These are phyloP conservation scores for Dolichotis patagonum DNA, from an alignment of 2,113 vertebrate species.

Conservation along the genomic window DNA sequence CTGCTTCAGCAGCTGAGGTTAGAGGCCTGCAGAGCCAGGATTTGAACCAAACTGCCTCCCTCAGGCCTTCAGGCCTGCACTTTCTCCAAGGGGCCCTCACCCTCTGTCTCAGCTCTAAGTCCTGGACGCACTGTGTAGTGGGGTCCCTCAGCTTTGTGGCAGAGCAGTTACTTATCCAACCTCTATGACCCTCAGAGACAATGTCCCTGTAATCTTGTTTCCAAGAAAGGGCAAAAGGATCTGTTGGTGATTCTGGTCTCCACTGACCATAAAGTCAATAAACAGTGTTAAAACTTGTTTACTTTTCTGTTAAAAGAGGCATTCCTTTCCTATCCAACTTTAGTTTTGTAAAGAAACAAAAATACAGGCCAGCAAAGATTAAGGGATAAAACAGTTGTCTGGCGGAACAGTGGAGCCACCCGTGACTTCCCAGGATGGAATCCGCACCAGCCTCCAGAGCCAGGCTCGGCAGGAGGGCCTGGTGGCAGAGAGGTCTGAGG, in stretches of 20 bases:
- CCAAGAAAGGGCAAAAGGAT: slow-evolving; percentile 21
- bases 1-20: background rate
- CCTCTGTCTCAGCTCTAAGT: background rate
- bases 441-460: background rate
- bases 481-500: background rate
- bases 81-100: background rate
- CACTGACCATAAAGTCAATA: slow-evolving; percentile 25
- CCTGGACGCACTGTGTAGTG: background rate
- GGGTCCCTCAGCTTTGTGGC: background rate
- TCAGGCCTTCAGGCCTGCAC: background rate
- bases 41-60: background rate
- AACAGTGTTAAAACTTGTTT: slow-evolving; percentile 42
- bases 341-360: slow-evolving; percentile 55
- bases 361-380: background rate
- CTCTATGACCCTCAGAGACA: background rate
- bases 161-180: background rate
- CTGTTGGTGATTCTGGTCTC: background rate
- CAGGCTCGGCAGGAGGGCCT: background rate
- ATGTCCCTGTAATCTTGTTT: slow-evolving; percentile 32
- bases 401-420: background rate
- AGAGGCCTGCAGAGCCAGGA: background rate
- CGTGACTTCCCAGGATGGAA: slow-evolving; percentile 18
- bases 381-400: background rate
- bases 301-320: slow-evolving; percentile 26
- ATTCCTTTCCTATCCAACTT: slow-evolving; percentile 51